Evolutionary conservation across 2,113 vertebrate species (phyloP).

Genomic region (Monarcha castaneiventris): DNA sequence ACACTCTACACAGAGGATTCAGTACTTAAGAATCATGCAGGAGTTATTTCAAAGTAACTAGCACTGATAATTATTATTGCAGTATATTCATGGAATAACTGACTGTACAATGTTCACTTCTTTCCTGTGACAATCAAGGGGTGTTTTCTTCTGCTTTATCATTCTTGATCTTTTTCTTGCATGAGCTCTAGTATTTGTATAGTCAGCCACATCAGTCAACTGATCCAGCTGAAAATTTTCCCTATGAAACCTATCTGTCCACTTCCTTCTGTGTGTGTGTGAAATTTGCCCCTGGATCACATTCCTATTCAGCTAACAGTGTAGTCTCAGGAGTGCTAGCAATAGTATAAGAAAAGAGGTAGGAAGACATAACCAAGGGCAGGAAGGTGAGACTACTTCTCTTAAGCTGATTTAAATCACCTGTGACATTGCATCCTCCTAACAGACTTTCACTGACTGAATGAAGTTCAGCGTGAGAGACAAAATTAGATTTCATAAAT

Average conservation of each 20-base stretch:
- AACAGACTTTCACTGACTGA: neutral
- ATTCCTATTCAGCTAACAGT: neutral
- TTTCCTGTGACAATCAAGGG: neutral
- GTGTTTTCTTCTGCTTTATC: neutral
- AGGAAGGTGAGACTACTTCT: neutral
- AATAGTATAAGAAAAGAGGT: neutral
- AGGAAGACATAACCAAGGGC: neutral
- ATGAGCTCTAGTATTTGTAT: neutral
- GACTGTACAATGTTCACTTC: neutral
- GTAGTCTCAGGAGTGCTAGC: neutral
- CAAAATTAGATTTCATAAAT: neutral
- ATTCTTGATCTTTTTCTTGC: neutral
- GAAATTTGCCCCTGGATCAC: neutral
- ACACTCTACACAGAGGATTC: neutral
- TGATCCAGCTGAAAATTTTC: neutral
- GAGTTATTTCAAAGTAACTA: neutral
- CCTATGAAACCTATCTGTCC: neutral
- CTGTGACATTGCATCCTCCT: neutral
- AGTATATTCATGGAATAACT: neutral
- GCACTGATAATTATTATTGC: neutral
- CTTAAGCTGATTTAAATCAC: constrained; percentile 3
- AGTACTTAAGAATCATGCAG: neutral
- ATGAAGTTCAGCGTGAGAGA: neutral
- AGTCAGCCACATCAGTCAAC: neutral
- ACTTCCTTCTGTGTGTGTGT: neutral